These are phyloP conservation scores for Candidula unifasciata DNA, from an alignment of 2,888 invertebrate genomes.

Conservation along the genomic window DNA sequence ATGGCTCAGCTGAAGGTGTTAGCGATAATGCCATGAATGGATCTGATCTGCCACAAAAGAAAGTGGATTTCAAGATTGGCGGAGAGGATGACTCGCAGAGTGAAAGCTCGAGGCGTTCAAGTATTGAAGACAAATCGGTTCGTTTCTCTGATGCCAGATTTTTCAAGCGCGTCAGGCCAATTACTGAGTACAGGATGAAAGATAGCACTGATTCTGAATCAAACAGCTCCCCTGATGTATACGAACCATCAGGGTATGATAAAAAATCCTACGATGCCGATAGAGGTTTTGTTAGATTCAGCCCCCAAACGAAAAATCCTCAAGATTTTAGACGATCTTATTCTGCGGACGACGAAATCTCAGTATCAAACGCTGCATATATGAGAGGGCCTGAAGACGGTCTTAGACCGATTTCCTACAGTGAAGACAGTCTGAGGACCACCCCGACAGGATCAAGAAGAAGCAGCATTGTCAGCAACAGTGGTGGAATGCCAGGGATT, in stretches of 20 bases:
- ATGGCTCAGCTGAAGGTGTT: neutral
- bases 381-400: neutral
- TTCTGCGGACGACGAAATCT: neutral
- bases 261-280: conserved; percentile 9
- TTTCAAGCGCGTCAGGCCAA: neutral
- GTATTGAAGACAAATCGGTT: neutral
- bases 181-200: conserved; percentile 4
- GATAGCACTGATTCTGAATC: neutral
- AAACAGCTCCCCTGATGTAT: neutral
- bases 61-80: neutral
- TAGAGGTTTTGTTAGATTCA: conserved; percentile 8
- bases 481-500: neutral
- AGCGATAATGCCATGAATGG: neutral
- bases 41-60: neutral
- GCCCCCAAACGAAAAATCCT: neutral
- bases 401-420: neutral
- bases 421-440: neutral
- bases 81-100: conserved; percentile 6
- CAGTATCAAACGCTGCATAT: neutral
- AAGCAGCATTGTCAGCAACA: neutral
- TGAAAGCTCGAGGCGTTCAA: neutral
- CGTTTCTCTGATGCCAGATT: neutral
- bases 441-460: neutral
- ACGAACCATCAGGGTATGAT: neutral
- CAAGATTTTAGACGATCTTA: neutral